A percentile compares a stretch with the other conserved stretches of the same genome.
phyloP scores from a whole-genome alignment of 2,797 vertebrate species.

The Podargus strigoides region DNA sequence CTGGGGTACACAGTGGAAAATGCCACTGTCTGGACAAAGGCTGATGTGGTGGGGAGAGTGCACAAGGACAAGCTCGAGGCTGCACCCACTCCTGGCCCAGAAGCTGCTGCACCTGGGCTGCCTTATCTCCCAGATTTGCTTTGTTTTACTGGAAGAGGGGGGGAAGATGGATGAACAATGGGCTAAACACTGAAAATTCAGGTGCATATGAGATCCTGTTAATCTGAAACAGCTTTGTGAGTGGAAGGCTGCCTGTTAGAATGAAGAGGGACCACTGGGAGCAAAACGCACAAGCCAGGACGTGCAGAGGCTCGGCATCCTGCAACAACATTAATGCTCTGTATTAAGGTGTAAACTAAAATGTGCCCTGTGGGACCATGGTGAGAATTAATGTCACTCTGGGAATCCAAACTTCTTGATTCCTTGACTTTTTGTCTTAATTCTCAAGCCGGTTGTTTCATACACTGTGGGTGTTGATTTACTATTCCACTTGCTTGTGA shows the following conservation, averaged over 20 bases:
- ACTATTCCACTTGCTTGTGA: not conserved
- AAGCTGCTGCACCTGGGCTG: not conserved
- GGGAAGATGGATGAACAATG: not conserved
- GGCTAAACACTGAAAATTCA: not conserved
- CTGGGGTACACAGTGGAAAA: not conserved
- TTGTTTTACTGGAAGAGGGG: not conserved
- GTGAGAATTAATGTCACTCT: conserved; percentile 50
- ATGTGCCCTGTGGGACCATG: conserved; percentile 28
- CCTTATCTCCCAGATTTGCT: not conserved
- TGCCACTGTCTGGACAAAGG: not conserved
- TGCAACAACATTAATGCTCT: conserved; percentile 34
- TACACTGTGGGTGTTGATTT: not conserved
- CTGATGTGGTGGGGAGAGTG: not conserved
- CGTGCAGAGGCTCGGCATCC: conserved; percentile 39
- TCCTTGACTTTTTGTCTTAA: conserved; percentile 55
- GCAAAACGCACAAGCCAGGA: conserved; percentile 1
- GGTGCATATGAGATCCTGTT: not conserved
- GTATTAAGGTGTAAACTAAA: conserved; percentile 55
- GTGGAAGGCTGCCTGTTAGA: not conserved
- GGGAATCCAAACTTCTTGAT: conserved; percentile 50
- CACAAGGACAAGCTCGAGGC: not conserved
- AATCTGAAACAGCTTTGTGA: not conserved
- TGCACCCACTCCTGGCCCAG: not conserved
- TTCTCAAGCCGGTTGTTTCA: conserved; percentile 19
- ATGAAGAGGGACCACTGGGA: not conserved